A percentile compares a stretch with the other conserved stretches of the same genome.
phyloP scores from a whole-genome alignment of 2,888 invertebrate species.

The Eudasyphora cyanicolor region DNA sequence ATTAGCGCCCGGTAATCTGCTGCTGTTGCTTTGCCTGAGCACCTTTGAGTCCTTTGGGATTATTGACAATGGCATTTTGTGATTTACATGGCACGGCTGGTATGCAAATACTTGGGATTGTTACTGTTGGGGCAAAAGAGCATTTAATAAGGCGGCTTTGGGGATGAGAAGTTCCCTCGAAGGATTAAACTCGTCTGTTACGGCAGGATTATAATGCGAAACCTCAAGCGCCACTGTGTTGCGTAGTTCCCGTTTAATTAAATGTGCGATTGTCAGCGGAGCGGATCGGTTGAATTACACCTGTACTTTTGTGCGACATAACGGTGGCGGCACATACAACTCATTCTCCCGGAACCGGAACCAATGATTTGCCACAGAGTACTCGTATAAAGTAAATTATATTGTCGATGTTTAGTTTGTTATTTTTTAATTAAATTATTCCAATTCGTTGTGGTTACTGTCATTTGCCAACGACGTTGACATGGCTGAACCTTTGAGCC shows the following conservation, averaged over 20 bases:
- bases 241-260: neutral
- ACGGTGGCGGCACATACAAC: too few species aligned
- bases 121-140: neutral
- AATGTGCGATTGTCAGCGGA: neutral
- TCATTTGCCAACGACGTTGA: too few species aligned
- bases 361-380: too few species aligned
- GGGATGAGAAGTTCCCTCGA: neutral
- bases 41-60: neutral
- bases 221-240: neutral
- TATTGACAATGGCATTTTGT: conserved; percentile 16
- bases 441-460: too few species aligned
- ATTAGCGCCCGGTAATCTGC: conserved; percentile 14
- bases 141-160: neutral
- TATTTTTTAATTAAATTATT: too few species aligned
- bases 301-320: too few species aligned
- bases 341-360: too few species aligned
- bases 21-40: neutral
- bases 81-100: neutral
- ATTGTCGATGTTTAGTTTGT: too few species aligned
- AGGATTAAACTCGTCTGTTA: neutral
- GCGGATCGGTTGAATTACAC: too few species aligned
- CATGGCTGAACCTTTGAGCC: too few species aligned
- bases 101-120: conserved; percentile 6
- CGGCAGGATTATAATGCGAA: neutral
- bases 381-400: too few species aligned